Evolutionary conservation across 2,797 vertebrate genomes (phyloP).

Genomic region (Onychomys arenicola): DNA sequence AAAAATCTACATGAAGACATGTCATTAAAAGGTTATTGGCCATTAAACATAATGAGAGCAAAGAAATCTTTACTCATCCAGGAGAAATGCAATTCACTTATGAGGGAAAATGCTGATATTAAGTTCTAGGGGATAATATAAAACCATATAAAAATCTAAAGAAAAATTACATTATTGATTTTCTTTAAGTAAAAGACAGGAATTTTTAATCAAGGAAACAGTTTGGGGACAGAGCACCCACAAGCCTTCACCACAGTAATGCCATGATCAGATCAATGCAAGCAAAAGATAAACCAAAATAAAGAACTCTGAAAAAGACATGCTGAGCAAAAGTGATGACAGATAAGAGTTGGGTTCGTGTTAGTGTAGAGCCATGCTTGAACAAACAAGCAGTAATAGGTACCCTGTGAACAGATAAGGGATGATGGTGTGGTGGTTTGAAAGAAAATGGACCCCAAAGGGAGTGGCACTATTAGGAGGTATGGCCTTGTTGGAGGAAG

Average conservation of each 20-base stretch:
- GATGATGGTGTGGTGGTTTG: no score
- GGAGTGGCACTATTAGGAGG: no score
- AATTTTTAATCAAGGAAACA: not conserved
- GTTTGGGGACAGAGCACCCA: not conserved
- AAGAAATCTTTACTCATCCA: constrained; percentile 35
- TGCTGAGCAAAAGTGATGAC: not conserved
- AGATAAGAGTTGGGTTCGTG: not conserved
- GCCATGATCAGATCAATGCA: not conserved
- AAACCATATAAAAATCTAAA: constrained; percentile 54
- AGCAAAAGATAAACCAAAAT: constrained; percentile 16
- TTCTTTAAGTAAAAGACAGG: not conserved
- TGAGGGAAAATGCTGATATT: constrained; percentile 21
- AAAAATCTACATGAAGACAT: not conserved
- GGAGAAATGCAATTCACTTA: not conserved
- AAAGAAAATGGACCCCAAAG: no score
- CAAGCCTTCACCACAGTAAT: not conserved
- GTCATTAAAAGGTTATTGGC: constrained; percentile 38
- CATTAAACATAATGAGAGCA: constrained; percentile 25
- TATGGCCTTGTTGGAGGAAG: no score
- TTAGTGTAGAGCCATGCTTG: not conserved
- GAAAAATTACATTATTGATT: constrained; percentile 21
- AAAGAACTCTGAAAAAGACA: not conserved
- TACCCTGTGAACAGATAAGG: no score
- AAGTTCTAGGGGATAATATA: constrained; percentile 1
- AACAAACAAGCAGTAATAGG: not conserved